Evolutionary conservation across 2,797 vertebrate species (phyloP).

Genomic region (Lepus townsendii): DNA sequence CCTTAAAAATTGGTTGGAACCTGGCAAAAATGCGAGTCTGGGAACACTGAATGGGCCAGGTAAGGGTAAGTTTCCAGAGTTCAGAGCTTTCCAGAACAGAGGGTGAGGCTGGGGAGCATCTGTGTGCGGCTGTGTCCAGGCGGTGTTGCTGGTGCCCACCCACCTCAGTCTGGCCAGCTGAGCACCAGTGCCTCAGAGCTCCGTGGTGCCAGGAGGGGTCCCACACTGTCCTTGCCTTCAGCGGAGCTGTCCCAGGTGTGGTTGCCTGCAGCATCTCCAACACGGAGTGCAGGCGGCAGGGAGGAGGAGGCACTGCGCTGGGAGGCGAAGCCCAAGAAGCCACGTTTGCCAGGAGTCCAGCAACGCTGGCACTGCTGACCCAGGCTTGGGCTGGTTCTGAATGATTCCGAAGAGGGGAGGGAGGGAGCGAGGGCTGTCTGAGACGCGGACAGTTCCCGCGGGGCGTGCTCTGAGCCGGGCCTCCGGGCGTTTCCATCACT

Average conservation of each 20-base stretch:
- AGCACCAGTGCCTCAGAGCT: no score
- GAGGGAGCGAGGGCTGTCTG: no score
- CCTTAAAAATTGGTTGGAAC: not conserved
- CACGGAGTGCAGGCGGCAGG: no score
- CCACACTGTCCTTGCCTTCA: not conserved
- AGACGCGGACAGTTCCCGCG: no score
- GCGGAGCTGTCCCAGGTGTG: not conserved
- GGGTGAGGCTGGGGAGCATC: not conserved
- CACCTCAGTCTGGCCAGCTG: not conserved
- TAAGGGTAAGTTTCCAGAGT: not conserved
- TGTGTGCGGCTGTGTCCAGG: not conserved
- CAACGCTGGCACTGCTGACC: not conserved
- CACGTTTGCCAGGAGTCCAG: not conserved
- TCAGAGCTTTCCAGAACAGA: not conserved
- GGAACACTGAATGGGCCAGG: not conserved
- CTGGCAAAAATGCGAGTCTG: not conserved
- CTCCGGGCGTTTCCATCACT: no score
- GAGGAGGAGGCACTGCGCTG: not conserved
- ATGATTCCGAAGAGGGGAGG: no score
- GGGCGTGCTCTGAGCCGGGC: no score
- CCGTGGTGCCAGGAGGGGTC: not conserved
- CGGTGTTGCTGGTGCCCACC: not conserved
- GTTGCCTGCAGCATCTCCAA: not conserved
- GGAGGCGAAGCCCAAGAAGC: not conserved
- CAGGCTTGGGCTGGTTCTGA: no score